Conservation (phyloP, 2,888 invertebrate genomes). For the Drosophila helvetica region DNA sequence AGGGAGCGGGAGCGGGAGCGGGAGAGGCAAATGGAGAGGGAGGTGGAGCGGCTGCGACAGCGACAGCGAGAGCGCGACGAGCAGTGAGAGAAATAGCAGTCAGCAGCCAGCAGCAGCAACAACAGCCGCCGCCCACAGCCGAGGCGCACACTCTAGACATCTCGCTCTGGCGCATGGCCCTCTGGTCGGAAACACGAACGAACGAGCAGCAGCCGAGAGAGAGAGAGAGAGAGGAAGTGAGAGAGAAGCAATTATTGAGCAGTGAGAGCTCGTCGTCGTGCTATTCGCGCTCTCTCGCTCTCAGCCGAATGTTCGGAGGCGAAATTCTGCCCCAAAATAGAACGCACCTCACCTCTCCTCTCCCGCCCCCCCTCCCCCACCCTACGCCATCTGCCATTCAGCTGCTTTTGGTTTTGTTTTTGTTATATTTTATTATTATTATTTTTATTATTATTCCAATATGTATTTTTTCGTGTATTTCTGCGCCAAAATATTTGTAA, state of each 20-base stretch:
- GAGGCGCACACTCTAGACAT: constrained; percentile 51
- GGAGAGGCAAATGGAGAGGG: constrained; percentile 27
- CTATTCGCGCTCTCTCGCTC: constrained; percentile 9
- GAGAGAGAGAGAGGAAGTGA: constrained; percentile 44
- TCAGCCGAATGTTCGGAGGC: background rate
- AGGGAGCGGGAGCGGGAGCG: constrained; percentile 1
- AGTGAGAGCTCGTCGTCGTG: constrained; percentile 27
- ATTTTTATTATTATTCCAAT: constrained; percentile 62
- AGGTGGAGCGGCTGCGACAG: constrained; percentile 31
- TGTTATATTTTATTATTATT: constrained; percentile 46
- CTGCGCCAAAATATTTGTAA: constrained; percentile 76
- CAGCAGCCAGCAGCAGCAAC: constrained; percentile 16
- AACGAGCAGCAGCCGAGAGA: constrained; percentile 17
- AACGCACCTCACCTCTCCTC: background rate
- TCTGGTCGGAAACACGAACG: constrained; percentile 6
- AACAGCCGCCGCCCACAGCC: constrained; percentile 54
- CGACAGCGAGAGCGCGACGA: constrained; percentile 24
- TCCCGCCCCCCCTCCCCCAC: constrained; percentile 9
- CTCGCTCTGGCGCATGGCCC: constrained; percentile 51
- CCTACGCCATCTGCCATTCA: constrained; percentile 30
- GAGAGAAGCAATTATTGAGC: constrained; percentile 35
- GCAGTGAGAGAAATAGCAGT: constrained; percentile 25
- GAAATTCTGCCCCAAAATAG: background rate
- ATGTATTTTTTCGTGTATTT: constrained; percentile 59
- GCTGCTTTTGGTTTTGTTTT: constrained; percentile 60